Conservation (phyloP, 2,888 invertebrate genomes). For the Amblyjoppa proteus region DNA sequence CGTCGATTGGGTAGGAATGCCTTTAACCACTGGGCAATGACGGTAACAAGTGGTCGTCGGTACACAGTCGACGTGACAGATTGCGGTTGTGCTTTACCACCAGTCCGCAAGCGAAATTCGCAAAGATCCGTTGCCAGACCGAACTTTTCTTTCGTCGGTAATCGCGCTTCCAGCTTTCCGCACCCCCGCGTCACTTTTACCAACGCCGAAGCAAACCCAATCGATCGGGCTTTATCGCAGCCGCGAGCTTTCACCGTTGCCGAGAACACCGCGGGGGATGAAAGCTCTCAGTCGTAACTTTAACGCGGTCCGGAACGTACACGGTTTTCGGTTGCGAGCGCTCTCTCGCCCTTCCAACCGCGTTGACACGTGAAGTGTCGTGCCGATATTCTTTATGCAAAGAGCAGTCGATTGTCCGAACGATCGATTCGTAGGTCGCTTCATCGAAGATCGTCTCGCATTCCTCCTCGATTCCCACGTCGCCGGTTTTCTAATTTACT, state of each 20-base stretch:
- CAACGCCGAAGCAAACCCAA: constrained; percentile 17
- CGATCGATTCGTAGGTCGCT: neutral
- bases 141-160: constrained; percentile 27
- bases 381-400: constrained; percentile 34
- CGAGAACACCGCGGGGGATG: constrained; percentile 72
- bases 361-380: constrained; percentile 72
- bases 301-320: constrained; percentile 79
- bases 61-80: neutral
- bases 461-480: neutral
- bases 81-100: neutral
- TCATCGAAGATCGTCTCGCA: neutral
- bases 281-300: constrained; percentile 83
- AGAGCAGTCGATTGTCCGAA: neutral
- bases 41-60: neutral
- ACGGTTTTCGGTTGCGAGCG: constrained; percentile 72
- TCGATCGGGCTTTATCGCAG: constrained; percentile 50
- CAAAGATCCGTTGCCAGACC: neutral
- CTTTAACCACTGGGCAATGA: neutral
- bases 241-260: constrained; percentile 46
- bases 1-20: constrained; percentile 9
- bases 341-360: constrained; percentile 53
- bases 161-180: neutral
- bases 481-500: neutral
- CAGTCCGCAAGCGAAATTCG: neutral
- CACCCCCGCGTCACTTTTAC: neutral